phyloP scores from a whole-genome alignment of 2,888 invertebrate genomes.

The Himalopsyche anomala region DNA sequence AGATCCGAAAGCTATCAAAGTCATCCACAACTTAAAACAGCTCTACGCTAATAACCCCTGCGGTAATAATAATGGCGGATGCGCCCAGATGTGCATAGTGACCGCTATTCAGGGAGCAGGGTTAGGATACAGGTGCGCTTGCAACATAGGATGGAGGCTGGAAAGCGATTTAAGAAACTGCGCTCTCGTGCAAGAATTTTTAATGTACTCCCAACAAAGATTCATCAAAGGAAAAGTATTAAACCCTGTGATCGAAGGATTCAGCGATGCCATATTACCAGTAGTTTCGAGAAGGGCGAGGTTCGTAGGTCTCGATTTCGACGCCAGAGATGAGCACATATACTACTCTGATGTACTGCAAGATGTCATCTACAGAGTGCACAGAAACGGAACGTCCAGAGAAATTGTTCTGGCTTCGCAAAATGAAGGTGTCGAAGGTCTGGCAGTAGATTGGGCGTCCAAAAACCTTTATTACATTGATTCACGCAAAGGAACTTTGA shows the following conservation, averaged over 20 bases:
- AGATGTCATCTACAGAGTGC: slow-evolving; percentile 93
- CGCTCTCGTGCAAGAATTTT: slow-evolving; percentile 88
- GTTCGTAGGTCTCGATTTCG: slow-evolving; percentile 97
- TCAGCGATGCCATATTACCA: slow-evolving; percentile 96
- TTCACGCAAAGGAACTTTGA: slow-evolving; percentile 94
- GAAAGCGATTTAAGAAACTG: slow-evolving; percentile 87
- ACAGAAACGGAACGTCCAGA: slow-evolving; percentile 86
- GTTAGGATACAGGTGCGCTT: slow-evolving; percentile 93
- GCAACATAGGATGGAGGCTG: slow-evolving; percentile 90
- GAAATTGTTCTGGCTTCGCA: slow-evolving; percentile 96
- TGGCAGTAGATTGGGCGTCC: slow-evolving; percentile 97
- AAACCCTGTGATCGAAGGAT: slow-evolving; percentile 91
- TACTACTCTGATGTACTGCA: slow-evolving; percentile 98
- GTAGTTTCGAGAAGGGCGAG: slow-evolving; percentile 93
- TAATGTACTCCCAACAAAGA: slow-evolving; percentile 96
- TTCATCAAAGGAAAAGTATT: slow-evolving; percentile 96
- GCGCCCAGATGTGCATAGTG: slow-evolving; percentile 95
- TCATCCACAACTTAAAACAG: slow-evolving; percentile 88
- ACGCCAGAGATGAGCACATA: slow-evolving; percentile 91
- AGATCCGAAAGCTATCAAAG: slow-evolving; percentile 90
- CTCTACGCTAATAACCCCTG: slow-evolving; percentile 88
- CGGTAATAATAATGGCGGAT: slow-evolving; percentile 90
- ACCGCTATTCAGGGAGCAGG: slow-evolving; percentile 85
- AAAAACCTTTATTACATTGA: slow-evolving; percentile 97
- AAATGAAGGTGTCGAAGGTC: slow-evolving; percentile 97